Evolutionary conservation across 2,797 vertebrate species (phyloP).

Genomic region (Myoxocephalus aenaeus): DNA sequence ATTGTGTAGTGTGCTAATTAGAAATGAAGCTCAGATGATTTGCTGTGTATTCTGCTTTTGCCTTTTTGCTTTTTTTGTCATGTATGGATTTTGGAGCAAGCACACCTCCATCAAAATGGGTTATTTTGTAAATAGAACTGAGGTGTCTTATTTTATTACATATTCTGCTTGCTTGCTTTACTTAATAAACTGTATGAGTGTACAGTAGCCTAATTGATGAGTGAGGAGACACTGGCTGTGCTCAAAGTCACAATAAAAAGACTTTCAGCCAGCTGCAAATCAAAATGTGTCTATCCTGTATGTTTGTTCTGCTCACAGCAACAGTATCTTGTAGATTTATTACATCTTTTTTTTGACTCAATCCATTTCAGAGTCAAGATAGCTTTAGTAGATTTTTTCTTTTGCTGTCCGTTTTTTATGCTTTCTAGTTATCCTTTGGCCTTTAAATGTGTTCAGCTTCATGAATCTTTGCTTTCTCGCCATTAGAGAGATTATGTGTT

Average conservation of each 20-base stretch:
- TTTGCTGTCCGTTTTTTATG: slow-evolving; percentile 10
- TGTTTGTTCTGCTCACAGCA: slow-evolving; percentile 19
- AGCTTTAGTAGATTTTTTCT: neutral
- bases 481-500: neutral
- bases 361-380: slow-evolving; percentile 5
- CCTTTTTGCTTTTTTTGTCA: slow-evolving; percentile 9
- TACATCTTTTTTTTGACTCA: slow-evolving; percentile 13
- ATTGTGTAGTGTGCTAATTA: slow-evolving; percentile 60
- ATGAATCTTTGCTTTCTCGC: slow-evolving; percentile 7
- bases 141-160: slow-evolving; percentile 38
- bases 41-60: slow-evolving; percentile 40
- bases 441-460: slow-evolving; percentile 8
- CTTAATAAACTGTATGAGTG: slow-evolving; percentile 1
- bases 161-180: slow-evolving; percentile 46
- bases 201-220: slow-evolving; percentile 16
- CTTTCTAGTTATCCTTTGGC: neutral
- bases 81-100: slow-evolving; percentile 42
- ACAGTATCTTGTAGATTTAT: slow-evolving; percentile 10
- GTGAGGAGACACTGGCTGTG: slow-evolving; percentile 14
- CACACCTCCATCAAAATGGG: slow-evolving; percentile 15
- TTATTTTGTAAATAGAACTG: slow-evolving; percentile 72
- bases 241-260: neutral
- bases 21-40: slow-evolving; percentile 58
- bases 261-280: slow-evolving; percentile 17
- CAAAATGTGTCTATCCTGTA: slow-evolving; percentile 3